These are phyloP conservation scores for Dendrolimus punctatus DNA, from an alignment of 1,140 invertebrate genomes.

Conservation along the genomic window DNA sequence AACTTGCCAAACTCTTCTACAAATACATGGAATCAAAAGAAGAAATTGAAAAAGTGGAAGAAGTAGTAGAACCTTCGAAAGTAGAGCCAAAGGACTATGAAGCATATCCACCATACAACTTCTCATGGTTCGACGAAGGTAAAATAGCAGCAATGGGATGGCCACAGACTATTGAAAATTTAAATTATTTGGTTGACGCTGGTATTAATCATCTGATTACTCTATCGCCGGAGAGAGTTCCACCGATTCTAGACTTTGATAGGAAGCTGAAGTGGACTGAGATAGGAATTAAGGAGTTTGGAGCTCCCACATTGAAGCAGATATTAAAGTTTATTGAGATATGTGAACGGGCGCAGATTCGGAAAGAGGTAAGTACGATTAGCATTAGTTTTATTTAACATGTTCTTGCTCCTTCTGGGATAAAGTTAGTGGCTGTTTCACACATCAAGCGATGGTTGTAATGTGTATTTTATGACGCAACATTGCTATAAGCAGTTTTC, in stretches of 20 bases:
- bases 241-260: conserved; percentile 67
- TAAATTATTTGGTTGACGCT: conserved; percentile 73
- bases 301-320: conserved; percentile 76
- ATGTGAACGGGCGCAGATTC: conserved; percentile 67
- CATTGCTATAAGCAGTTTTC: too few species aligned
- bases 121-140: conserved; percentile 59
- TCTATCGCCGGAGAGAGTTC: conserved; percentile 75
- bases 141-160: conserved; percentile 70
- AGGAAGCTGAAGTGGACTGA: conserved; percentile 73
- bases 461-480: too few species aligned
- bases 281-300: conserved; percentile 78
- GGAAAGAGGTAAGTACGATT: conserved; percentile 66
- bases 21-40: conserved; percentile 39
- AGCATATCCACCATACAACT: conserved; percentile 56
- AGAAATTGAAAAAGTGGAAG: conserved; percentile 6
- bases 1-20: conserved; percentile 57
- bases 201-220: conserved; percentile 74
- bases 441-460: too few species aligned
- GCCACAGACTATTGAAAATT: conserved; percentile 72
- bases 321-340: conserved; percentile 79
- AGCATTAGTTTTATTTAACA: too few species aligned
- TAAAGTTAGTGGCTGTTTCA: too few species aligned
- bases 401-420: too few species aligned
- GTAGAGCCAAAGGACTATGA: conserved; percentile 25
- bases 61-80: conserved; percentile 10